These are phyloP conservation scores for Platorchestia sp. DNA, from an alignment of 1,140 invertebrate genomes.

Conservation along the genomic window DNA sequence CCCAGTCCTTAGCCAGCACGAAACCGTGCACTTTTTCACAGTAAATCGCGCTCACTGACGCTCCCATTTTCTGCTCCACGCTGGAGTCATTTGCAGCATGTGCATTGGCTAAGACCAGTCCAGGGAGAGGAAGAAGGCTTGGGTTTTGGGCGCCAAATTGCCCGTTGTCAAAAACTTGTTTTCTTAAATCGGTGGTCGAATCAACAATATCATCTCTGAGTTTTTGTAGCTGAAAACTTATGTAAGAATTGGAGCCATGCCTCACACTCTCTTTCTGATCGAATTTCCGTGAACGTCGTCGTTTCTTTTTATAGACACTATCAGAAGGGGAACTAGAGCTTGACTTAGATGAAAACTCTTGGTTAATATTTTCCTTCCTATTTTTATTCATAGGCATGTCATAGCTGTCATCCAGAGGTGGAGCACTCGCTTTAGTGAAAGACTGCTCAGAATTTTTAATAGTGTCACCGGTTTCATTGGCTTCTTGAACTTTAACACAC, in stretches of 20 bases:
- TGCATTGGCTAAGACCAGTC: background rate
- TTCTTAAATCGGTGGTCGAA: background rate
- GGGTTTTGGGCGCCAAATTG: constrained; percentile 9
- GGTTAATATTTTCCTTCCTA: background rate
- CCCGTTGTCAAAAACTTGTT: background rate
- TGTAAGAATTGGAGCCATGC: constrained; percentile 1
- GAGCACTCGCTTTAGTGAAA: background rate
- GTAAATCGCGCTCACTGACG: constrained; percentile 43
- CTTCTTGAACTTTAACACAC: background rate
- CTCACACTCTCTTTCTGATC: background rate
- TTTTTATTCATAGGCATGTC: background rate
- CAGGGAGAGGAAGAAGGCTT: constrained; percentile 2
- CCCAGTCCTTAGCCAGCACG: constrained; percentile 52
- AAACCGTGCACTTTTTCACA: constrained; percentile 56
- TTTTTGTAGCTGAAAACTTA: background rate
- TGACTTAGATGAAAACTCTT: background rate
- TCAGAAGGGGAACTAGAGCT: background rate
- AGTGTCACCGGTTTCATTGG: background rate
- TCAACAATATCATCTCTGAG: constrained; percentile 32
- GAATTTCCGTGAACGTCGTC: background rate
- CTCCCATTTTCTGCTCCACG: background rate
- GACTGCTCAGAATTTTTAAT: background rate
- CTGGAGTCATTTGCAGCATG: background rate
- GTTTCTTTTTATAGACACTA: constrained; percentile 8
- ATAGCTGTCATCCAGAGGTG: background rate